A percentile compares a stretch with the other conserved stretches of the same genome.
Conservation (phyloP, 2,797 vertebrate genomes). For the Limosa lapponica region DNA sequence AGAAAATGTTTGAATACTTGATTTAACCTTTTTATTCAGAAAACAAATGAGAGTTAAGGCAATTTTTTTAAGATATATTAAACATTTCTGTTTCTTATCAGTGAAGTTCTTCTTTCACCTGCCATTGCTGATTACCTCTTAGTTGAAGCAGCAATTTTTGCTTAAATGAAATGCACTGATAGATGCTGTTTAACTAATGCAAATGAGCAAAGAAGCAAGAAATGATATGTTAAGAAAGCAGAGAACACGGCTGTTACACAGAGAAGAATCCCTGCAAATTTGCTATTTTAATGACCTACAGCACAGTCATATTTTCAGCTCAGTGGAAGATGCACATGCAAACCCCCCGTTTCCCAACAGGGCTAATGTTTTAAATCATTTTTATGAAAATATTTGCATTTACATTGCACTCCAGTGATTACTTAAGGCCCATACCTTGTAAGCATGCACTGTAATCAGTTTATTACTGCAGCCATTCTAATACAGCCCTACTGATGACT, state of each 20-base stretch:
- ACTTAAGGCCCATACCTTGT: constrained; percentile 7
- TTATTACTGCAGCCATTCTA: constrained; percentile 15
- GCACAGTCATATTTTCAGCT: constrained; percentile 28
- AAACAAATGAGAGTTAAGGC: neutral
- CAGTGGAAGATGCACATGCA: constrained; percentile 11
- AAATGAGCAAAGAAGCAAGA: constrained; percentile 36
- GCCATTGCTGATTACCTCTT: neutral
- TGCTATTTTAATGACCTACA: constrained; percentile 46
- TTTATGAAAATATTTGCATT: constrained; percentile 67
- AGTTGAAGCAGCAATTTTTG: neutral
- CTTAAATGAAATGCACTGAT: constrained; percentile 22
- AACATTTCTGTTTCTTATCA: neutral
- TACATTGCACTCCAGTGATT: constrained; percentile 56
- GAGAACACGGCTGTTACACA: neutral
- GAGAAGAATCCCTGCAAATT: constrained; percentile 4
- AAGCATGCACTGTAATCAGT: constrained; percentile 32
- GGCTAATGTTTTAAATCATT: constrained; percentile 46
- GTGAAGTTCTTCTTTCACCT: neutral
- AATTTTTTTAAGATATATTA: neutral
- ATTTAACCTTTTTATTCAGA: neutral
- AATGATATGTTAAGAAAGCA: constrained; percentile 16
- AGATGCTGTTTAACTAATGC: constrained; percentile 44
- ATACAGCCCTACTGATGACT: neutral
- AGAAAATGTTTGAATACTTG: neutral
- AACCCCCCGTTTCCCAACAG: constrained; percentile 7